Base-by-base conservation (phyloP, 2,888 invertebrate genomes). In the Imbricaverruca yamaguchii region DNA sequence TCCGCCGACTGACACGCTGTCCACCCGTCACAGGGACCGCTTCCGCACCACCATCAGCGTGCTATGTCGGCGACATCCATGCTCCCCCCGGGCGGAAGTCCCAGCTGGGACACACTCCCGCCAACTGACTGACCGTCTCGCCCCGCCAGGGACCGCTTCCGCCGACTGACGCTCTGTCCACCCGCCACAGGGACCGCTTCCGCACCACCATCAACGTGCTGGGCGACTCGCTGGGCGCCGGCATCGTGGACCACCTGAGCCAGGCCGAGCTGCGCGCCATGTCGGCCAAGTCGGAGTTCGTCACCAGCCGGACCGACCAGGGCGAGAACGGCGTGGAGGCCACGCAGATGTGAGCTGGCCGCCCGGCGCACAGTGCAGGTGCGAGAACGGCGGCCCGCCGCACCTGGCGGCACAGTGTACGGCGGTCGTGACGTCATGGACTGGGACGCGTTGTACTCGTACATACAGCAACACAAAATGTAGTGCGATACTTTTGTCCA, bases 201-300 rank as follows among this genome's bases (percentile, higher is more conserved):
- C 84, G 84, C 61, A 84, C 84, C 61, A 83, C 83, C 82, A 84
- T 84, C 81, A 84, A 84, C 83, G 84, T 84, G 39, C 81, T 84
- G 13, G 84, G 84, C 53, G 84, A 84, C 83, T 83, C 83, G 59
- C 81, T 84, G 69, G 84, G 84, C 23, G 84, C 84, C 63, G 84
- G 84, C 12, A 82, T 84, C 21, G 84, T 84, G n/a, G 83, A 84
- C 80, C 83, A 84, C 77, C 82, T 84, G 57, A 84, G 84, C 82
- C 83, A 83, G 82, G 82, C 82, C 61, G 84, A 84, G 57, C 81
- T 84, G 39, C 82, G 81, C 61, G 39, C 80, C 39, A 57, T 84
- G 8, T 9, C 53, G 53, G 4, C 53, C 74, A 13, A 8, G 53
- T 13, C 7, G 21, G 53, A 74, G 9, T 12, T 55, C 53, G 21